Evolutionary conservation across 2,113 vertebrate species (phyloP).

Genomic region (Notothenia coriiceps): DNA sequence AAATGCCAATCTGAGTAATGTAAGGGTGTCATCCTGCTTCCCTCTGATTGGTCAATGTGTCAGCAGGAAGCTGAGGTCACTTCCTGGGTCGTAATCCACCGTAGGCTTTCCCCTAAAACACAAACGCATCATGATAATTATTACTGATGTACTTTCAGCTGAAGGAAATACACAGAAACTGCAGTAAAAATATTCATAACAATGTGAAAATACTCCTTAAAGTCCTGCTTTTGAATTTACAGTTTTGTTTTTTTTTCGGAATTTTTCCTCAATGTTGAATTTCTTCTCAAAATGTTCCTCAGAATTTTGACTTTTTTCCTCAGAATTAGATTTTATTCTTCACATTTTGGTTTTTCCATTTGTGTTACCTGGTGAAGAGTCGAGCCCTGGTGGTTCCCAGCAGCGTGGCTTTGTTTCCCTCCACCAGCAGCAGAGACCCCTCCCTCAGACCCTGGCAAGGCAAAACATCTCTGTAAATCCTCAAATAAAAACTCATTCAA

Average conservation of each 20-base stretch:
- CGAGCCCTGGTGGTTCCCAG: slow-evolving; percentile 87
- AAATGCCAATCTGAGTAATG: background rate
- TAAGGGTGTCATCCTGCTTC: background rate
- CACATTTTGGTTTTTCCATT: background rate
- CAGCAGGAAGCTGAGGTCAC: slow-evolving; percentile 89
- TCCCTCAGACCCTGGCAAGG: slow-evolving; percentile 87
- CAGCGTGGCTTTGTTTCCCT: slow-evolving; percentile 87
- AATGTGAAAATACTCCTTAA: no score
- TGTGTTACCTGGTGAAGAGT: slow-evolving; percentile 87
- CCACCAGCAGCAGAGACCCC: slow-evolving; percentile 89
- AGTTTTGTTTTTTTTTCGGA: no score
- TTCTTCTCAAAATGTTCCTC: no score
- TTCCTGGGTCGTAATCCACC: slow-evolving; percentile 86
- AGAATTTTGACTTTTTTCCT: no score
- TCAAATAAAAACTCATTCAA: no score
- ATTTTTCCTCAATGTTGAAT: no score
- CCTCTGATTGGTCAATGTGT: slow-evolving; percentile 51
- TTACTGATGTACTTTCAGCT: no score
- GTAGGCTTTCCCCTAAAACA: slow-evolving; percentile 81
- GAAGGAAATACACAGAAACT: no score
- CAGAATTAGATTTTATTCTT: no score
- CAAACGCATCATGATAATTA: background rate
- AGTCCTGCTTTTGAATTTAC: no score
- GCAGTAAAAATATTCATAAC: no score
- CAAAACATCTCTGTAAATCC: background rate